A percentile compares a stretch with the other conserved stretches of the same genome.
These are phyloP conservation scores for Aldabrachelys gigantea DNA, from an alignment of 2,113 vertebrate species.

Conservation along the genomic window DNA sequence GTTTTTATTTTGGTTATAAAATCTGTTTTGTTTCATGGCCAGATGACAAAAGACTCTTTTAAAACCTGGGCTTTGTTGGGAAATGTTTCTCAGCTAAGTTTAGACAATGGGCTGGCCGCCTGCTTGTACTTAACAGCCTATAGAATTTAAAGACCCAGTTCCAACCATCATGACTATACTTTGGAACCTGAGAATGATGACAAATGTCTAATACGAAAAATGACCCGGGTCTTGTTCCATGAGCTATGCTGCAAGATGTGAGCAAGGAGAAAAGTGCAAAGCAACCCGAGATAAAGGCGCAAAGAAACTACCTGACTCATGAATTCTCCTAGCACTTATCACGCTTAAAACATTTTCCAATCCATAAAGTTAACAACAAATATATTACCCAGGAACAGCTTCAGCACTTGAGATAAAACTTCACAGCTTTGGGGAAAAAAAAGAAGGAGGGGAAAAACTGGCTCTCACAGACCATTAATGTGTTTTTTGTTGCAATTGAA, in stretches of 20 bases:
- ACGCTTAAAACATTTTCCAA: neutral
- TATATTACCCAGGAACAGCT: constrained; percentile 15
- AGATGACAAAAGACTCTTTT: neutral
- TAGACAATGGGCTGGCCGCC: neutral
- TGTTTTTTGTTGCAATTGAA: neutral
- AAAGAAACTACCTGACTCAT: constrained; percentile 15
- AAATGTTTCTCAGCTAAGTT: constrained; percentile 35
- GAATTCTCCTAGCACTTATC: constrained; percentile 1
- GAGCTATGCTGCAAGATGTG: neutral
- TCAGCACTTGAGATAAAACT: constrained; percentile 12
- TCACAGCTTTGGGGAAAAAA: neutral
- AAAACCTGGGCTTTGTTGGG: neutral
- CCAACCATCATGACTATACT: constrained; percentile 17
- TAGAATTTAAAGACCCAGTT: constrained; percentile 23
- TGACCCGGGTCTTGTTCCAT: neutral
- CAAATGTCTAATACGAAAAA: constrained; percentile 24
- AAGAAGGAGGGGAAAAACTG: neutral
- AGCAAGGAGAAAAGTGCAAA: neutral
- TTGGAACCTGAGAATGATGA: neutral
- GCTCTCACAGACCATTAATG: neutral
- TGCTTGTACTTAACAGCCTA: neutral
- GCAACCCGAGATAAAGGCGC: neutral
- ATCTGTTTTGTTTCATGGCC: neutral
- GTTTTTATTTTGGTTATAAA: constrained; percentile 4
- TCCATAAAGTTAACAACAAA: constrained; percentile 36